Evolutionary conservation across 2,797 vertebrate genomes (phyloP).

Genomic region (Ara ararauna): DNA sequence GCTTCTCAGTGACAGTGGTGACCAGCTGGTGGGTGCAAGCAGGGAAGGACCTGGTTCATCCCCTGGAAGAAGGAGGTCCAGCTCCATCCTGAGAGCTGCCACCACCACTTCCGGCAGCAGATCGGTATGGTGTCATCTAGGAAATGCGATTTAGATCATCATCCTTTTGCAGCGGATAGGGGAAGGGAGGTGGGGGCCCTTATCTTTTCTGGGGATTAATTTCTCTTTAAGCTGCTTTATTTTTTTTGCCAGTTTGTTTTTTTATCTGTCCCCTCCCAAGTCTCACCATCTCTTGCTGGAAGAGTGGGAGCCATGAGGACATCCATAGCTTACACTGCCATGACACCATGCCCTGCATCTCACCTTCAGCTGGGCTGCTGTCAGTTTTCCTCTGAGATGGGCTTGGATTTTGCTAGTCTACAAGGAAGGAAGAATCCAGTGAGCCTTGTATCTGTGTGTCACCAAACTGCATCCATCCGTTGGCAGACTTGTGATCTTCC

Average conservation of each 20-base stretch:
- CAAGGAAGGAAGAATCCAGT: background rate
- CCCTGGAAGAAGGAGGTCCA: background rate
- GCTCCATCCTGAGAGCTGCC: background rate
- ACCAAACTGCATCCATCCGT: background rate
- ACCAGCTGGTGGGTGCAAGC: fast-evolving
- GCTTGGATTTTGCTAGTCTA: background rate
- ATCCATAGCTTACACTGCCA: fast-evolving
- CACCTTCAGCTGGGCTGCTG: background rate
- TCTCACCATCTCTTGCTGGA: background rate
- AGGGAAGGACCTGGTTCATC: background rate
- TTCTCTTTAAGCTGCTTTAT: background rate
- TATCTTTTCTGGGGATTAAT: background rate
- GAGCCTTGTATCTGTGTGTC: background rate
- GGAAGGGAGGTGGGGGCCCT: constrained; percentile 38
- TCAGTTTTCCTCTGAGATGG: background rate
- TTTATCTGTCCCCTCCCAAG: background rate
- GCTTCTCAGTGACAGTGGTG: background rate
- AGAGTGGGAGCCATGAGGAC: background rate
- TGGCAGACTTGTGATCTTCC: background rate
- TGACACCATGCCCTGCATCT: background rate
- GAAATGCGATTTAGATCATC: constrained; percentile 52
- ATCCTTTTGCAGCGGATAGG: constrained; percentile 9
- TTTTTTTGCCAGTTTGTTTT: background rate
- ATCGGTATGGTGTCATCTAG: background rate
- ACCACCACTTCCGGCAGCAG: background rate